Base-by-base conservation (phyloP, 2,888 invertebrate species). In the Hydrotaea cyrtoneurina region DNA sequence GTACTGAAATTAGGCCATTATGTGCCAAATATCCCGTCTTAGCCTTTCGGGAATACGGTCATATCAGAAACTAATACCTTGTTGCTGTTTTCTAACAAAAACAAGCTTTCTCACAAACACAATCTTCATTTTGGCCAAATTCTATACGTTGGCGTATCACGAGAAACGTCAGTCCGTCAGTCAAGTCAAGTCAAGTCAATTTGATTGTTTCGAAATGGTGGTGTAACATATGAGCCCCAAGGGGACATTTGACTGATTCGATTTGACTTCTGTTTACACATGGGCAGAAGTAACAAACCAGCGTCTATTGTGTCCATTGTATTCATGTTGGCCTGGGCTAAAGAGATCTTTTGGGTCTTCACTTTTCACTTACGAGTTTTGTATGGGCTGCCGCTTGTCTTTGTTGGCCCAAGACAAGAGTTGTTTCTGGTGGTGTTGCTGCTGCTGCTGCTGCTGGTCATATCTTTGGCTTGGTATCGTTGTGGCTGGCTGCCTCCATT, bases 211-310 rank as follows among this genome's bases (percentile, higher is more conserved):
- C 69, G 3, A 69, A 43, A 3, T 66, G 43, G 7, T 43, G 71
- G 74, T 81, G 81, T 80, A 83, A 78, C 79, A 83, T 78, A 86
- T 77, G 83, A 84, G 86, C 80, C 87, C 83, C 85, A 80, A 76
- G 86, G 86, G 84, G 87, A 86, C 86, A 76, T 86, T 86, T 86
- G 85, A 86, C 82, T 83, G 86, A 86, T 85, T 84, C 80, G 84
- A 87, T 86, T 85, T 86, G 86, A 86, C 86, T 87, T 86, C 86
- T 87, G 86, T 87, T 86, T 86, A 83, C 86, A 85, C 85, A 80
- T 79, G 53, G 85, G 69, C 69, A 46, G 43, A 8, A 23, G 5
- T 36, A 64, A 7, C 43, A 23, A 66, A 66, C 31, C 50, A 57
- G 76, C 59, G 11, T 73, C 55, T 36, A 55, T 73, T 69, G 59